These are phyloP conservation scores for Paradoxurus hermaphroditus DNA, from an alignment of 2,113 vertebrate genomes.

Conservation along the genomic window DNA sequence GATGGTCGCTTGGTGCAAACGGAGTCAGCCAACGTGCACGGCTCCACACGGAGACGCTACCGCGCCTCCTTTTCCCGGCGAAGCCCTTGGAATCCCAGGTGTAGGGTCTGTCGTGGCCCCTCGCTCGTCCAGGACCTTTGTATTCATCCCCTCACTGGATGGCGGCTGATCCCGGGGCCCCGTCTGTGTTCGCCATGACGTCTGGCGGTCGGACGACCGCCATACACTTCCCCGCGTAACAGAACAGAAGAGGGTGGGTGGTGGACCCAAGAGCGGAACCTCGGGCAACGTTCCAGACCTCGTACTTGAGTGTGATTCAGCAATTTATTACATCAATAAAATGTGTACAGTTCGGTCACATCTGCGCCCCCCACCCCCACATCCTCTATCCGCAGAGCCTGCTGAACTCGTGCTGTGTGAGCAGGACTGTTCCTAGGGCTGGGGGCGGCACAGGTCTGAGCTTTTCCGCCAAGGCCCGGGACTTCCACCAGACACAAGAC, in stretches of 20 bases:
- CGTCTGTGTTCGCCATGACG: background rate
- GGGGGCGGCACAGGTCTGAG: background rate
- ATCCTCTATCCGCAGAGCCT: background rate
- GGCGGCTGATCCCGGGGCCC: fast-evolving
- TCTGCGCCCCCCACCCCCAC: background rate
- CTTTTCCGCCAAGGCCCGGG: background rate
- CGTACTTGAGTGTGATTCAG: background rate
- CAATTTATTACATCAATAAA: background rate
- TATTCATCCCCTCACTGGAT: background rate
- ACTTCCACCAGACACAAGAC: background rate
- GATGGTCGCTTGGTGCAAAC: background rate
- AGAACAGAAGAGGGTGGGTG: background rate
- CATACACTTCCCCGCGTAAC: fast-evolving
- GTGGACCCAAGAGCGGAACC: background rate
- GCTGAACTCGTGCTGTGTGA: background rate
- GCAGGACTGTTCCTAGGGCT: fast-evolving
- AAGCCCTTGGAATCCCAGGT: background rate
- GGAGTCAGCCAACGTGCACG: background rate
- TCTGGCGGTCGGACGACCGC: background rate
- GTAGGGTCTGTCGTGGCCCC: fast-evolving
- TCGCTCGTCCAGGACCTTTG: background rate
- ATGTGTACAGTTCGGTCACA: background rate
- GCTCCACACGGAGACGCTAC: background rate
- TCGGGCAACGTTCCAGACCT: background rate
- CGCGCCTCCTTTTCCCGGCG: too few relatives aligned